These are phyloP conservation scores for Chymomyza costata DNA, from an alignment of 1,140 invertebrate species.

Conservation along the genomic window DNA sequence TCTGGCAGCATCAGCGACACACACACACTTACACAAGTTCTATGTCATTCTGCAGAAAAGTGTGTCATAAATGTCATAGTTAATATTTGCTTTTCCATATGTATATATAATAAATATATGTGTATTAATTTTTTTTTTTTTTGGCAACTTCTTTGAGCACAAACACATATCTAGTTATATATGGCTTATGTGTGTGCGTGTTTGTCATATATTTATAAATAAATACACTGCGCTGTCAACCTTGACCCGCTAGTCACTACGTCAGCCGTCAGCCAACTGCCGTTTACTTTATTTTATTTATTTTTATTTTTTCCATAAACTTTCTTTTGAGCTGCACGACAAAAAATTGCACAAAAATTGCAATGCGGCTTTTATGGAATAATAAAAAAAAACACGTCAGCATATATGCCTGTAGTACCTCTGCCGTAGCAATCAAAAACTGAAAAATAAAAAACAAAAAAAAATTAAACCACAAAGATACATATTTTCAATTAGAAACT, in stretches of 20 bases:
- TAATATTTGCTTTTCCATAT: constrained; percentile 63
- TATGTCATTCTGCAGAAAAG: constrained; percentile 49
- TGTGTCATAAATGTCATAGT: constrained; percentile 72
- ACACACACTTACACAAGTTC: constrained; percentile 12
- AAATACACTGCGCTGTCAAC: constrained; percentile 61
- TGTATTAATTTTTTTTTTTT: constrained; percentile 14
- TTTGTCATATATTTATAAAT: constrained; percentile 46
- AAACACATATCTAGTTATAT: no score
- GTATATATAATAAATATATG: not conserved
- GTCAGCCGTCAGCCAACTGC: no score
- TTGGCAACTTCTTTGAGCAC: constrained; percentile 46
- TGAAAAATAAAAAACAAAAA: no score
- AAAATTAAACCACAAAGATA: no score
- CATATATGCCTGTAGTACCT: no score
- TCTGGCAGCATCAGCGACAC: no score
- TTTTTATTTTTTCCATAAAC: no score
- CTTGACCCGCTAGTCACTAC: constrained; percentile 49
- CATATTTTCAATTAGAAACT: no score
- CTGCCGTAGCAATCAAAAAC: no score
- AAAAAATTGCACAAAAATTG: constrained; percentile 43
- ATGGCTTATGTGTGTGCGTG: constrained; percentile 1
- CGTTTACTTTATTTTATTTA: no score
- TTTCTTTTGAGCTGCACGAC: constrained; percentile 14
- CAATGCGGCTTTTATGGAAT: constrained; percentile 31
- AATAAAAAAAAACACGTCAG: constrained; percentile 15